Evolutionary conservation across 1,140 invertebrate species (phyloP), one percentile per base, ranked within the genome.

Genomic region (Dryas iulia): DNA sequence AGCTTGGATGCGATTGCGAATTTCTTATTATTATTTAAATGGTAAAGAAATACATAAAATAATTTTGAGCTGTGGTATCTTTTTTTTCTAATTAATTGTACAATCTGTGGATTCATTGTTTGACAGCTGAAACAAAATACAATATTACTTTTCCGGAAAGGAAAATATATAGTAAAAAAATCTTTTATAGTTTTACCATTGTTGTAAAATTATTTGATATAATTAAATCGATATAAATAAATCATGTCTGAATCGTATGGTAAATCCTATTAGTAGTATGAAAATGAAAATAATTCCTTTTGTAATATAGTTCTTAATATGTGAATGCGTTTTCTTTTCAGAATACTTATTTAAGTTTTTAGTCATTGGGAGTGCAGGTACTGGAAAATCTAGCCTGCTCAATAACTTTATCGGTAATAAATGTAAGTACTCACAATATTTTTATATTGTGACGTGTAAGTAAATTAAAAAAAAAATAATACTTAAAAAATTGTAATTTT

Each of bases 391-490:
- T 59, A 98, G 97, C 89, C 93, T 98, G 14, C 92, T 98, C 28
- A 95, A 98, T 80, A 97, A 98, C 90, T 98, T 98, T 83, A 97
- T 97, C 81, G 97, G 97, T 91, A 97, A 96, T 82, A 96, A 97
- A 93, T 98, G 96, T 95, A 94, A 95, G 93, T 95, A 39, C 47
- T 63, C 59, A 59, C 64, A 25, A 69, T 72, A 65, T 35, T 14
- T 35, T 18, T 47, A 10, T 18, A 47, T 47, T 10, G 8, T 47
- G 39, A 47, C 14, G 14, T 21, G 14, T 14, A 4, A 39, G 1
- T 3, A 11, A 6, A 24, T 24, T 12, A 53, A 8, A 53, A 6
- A 31, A 31, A 31, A 18, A 14, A 24, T 11, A 53, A 3, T 1
- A 53, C 21, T 23, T n/a, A 2, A 8, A 53, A 53, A 56, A 11